Base-by-base conservation (phyloP, 2,888 invertebrate genomes). In the Agrotis exclamationis region DNA sequence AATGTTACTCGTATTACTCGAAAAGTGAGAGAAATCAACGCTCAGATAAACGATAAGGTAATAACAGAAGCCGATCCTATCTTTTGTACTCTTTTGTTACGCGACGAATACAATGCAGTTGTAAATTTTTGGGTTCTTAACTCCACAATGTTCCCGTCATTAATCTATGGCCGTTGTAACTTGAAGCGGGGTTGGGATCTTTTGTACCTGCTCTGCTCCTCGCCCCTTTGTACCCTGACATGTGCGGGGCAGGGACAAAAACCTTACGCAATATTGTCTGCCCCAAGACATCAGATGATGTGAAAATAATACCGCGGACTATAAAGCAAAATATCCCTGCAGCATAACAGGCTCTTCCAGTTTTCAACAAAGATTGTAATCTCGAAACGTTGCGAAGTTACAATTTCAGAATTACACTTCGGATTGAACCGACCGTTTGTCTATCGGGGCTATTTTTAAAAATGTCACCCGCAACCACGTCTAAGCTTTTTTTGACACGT, bases 101-200 rank as follows among this genome's bases (percentile, higher is more conserved):
- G 82, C 80, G 84, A 83, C 75, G 82, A 89, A 88, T 80, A 96
- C 96, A 96, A 96, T 95, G 93, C 93, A 95, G 95, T 96, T 96
- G 96, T 96, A 95, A 96, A 95, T 95, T 95, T 95, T 95, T 95
- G 94, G 95, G 95, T 93, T 95, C 95, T 95, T 94, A 95, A 95
- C 94, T 95, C 93, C 92, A 93, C 94, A 94, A 94, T 93, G 93
- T 94, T 95, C 94, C 92, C 94, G 94, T 92, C 95, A 94, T 95
- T 94, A 95, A 95, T 95, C 94, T 95, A 93, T 93, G 92, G 92
- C 93, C 93, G 93, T 91, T 93, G 95, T 94, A 95, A 96, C 94
- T 93, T 88, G 95, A 95, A 91, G 89, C 94, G 92, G 93, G 95
- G 93, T 91, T 88, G 90, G 92, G 88, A 87, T 87, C 91, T 93